phyloP scores from a whole-genome alignment of 1,140 invertebrate species.

The Cyphomyrmex costatus region DNA sequence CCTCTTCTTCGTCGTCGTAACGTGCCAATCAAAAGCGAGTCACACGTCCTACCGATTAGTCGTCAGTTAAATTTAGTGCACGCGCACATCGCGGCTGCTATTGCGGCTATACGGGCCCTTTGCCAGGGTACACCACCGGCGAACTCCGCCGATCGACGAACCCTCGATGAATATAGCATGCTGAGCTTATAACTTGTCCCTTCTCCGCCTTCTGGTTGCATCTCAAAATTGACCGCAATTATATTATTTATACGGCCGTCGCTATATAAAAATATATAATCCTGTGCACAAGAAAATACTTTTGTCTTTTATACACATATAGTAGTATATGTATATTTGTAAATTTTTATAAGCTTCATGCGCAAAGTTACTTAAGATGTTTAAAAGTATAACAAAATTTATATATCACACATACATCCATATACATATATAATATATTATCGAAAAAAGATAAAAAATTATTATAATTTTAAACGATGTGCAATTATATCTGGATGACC shows the following conservation, averaged over 20 bases:
- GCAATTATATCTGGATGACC: background rate
- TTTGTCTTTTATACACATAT: background rate
- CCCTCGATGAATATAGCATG: constrained; percentile 64
- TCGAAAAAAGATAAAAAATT: background rate
- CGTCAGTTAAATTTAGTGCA: constrained; percentile 76
- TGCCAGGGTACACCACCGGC: constrained; percentile 62
- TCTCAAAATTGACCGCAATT: background rate
- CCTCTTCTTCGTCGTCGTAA: constrained; percentile 55
- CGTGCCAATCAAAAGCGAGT: constrained; percentile 70
- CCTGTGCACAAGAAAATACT: background rate
- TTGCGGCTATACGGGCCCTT: constrained; percentile 65
- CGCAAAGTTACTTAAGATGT: background rate
- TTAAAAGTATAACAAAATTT: background rate
- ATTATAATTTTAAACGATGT: background rate
- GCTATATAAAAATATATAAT: background rate
- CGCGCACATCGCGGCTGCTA: constrained; percentile 65
- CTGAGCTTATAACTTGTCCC: constrained; percentile 27
- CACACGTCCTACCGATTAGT: constrained; percentile 73
- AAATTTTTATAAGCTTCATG: background rate
- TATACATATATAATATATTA: background rate
- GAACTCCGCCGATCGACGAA: constrained; percentile 71
- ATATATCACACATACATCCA: background rate
- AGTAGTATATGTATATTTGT: background rate
- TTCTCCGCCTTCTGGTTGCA: constrained; percentile 5
- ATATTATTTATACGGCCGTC: background rate